Conservation (phyloP, 2,113 vertebrate genomes). For the Peromyscus polionotus region DNA sequence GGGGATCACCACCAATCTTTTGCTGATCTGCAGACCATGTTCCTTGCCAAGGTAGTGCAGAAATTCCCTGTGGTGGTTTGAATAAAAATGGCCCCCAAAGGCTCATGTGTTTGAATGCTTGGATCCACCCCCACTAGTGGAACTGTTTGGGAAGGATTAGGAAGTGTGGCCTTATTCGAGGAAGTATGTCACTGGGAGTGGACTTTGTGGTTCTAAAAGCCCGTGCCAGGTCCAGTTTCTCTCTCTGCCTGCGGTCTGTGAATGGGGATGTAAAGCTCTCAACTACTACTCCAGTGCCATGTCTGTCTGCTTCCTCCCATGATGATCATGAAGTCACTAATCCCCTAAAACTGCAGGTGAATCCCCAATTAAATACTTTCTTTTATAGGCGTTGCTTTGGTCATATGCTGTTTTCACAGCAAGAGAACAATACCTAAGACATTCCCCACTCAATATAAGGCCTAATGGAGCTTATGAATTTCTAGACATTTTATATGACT, state of each 20-base stretch:
- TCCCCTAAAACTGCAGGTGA: neutral
- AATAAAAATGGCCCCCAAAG: neutral
- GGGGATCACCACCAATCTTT: neutral
- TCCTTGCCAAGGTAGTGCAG: neutral
- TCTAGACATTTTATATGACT: conserved; percentile 57
- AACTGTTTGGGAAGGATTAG: neutral
- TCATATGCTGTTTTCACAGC: too few species aligned
- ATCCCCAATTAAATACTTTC: neutral
- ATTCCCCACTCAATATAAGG: neutral
- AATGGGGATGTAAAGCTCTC: neutral
- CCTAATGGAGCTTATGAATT: conserved; percentile 2
- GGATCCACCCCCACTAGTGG: neutral
- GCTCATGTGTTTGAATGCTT: neutral
- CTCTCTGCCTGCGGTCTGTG: neutral
- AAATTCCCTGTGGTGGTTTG: neutral
- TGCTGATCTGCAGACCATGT: neutral
- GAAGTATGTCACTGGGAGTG: neutral
- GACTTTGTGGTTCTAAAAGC: neutral
- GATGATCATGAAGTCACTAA: neutral
- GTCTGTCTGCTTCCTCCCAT: neutral
- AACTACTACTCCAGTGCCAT: too few species aligned
- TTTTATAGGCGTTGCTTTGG: neutral
- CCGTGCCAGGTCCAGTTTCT: neutral
- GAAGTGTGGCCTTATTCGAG: neutral
- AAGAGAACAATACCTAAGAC: neutral